phyloP scores from a whole-genome alignment of 2,888 invertebrate species.

The Drosophila helvetica region DNA sequence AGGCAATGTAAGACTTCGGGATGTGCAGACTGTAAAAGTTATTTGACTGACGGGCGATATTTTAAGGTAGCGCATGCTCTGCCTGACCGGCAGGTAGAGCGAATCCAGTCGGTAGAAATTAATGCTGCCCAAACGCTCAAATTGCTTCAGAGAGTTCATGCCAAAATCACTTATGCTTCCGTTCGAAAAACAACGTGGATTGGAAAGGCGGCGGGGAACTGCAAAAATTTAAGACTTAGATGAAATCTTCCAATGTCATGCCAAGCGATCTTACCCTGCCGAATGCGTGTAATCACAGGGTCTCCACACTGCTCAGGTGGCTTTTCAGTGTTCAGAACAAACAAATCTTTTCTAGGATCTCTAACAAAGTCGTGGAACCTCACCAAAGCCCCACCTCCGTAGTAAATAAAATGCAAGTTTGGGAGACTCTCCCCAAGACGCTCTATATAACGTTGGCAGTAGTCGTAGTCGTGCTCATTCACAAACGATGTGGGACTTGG shows the following conservation, averaged over 20 bases:
- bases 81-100: conserved; percentile 87
- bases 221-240: background rate
- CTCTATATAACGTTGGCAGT: conserved; percentile 85
- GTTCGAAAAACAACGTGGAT: conserved; percentile 86
- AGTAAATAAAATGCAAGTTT: conserved; percentile 87
- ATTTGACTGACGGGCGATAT: conserved; percentile 85
- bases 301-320: conserved; percentile 70
- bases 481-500: conserved; percentile 85
- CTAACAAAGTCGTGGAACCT: conserved; percentile 86
- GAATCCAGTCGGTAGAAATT: conserved; percentile 89
- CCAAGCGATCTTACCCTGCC: conserved; percentile 85
- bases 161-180: conserved; percentile 84
- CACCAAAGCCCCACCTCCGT: conserved; percentile 86
- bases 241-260: background rate
- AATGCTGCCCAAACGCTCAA: conserved; percentile 86
- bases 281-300: conserved; percentile 86
- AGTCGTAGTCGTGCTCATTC: conserved; percentile 85
- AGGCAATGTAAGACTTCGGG: conserved; percentile 85
- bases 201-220: conserved; percentile 87
- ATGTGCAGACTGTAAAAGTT: conserved; percentile 87
- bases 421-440: conserved; percentile 87
- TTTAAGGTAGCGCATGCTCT: conserved; percentile 85
- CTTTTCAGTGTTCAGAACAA: conserved; percentile 79
- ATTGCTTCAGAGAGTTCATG: conserved; percentile 85
- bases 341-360: conserved; percentile 86